A percentile compares a stretch with the other conserved stretches of the same genome.
Evolutionary conservation across 2,888 invertebrate species (phyloP).

Genomic region (Agriotes lineatus): DNA sequence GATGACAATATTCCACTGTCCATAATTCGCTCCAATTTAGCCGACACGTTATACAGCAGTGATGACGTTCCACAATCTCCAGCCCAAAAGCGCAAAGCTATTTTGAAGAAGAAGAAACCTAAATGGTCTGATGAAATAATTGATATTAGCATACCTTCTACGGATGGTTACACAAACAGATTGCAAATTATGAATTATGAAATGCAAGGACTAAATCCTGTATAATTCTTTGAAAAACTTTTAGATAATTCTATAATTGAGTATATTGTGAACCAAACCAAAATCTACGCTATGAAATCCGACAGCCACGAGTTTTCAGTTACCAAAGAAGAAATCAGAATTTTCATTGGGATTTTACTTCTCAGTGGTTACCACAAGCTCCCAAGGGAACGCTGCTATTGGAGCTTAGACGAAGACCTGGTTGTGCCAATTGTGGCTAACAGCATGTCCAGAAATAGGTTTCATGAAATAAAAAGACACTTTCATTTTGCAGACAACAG

Average conservation of each 20-base stretch:
- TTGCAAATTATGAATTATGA: neutral
- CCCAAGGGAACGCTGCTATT: constrained; percentile 54
- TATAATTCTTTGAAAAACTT: neutral
- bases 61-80: too few relatives aligned
- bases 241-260: neutral
- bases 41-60: too few relatives aligned
- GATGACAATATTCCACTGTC: too few relatives aligned
- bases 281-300: neutral
- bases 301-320: neutral
- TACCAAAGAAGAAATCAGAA: neutral
- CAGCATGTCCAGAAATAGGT: constrained; percentile 50
- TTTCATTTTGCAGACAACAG: constrained; percentile 42
- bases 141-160: neutral
- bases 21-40: too few relatives aligned
- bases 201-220: neutral
- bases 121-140: neutral
- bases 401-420: constrained; percentile 55
- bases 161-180: neutral
- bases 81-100: too few relatives aligned
- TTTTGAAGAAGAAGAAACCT: too few relatives aligned
- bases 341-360: constrained; percentile 44
- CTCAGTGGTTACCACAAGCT: constrained; percentile 55
- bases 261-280: neutral
- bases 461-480: constrained; percentile 43
- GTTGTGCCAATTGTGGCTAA: constrained; percentile 51